Base-by-base conservation (phyloP, 2,888 invertebrate genomes). In the Ctena decussata region DNA sequence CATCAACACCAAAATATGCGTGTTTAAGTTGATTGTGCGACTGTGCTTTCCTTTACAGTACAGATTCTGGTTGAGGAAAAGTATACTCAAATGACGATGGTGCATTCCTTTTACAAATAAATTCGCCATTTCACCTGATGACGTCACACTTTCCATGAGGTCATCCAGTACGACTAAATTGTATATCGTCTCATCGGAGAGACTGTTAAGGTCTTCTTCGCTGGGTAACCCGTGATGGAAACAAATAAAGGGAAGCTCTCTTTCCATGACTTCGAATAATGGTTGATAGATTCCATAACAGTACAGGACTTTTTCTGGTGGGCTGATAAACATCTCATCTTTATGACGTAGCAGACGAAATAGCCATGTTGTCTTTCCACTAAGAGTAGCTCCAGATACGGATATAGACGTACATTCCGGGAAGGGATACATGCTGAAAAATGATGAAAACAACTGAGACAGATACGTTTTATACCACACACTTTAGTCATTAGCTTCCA, bases 251-350 rank as follows among this genome's bases (percentile, higher is more conserved):
- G 82, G 74, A 21, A 88, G 49, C 18, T 81, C 77, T 30, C 73
- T 71, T 46, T 85, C 82, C 80, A 87, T 85, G 6, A 21, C 44
- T 1, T 86, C 84, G 77, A 73, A 89, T 39, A 89, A 30, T 6
- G 60, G 73, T 86, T 89, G 89, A 44, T 83, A 82, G 15, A 86
- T 83, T 49, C 86, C 86, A 72, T 81, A 89, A 49, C 89, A 89
- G 69, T 89, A 89, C 57, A 86, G 41, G 8, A 89, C 82, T 74
- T 78, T 81, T 44, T 80, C 49, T 2, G 89, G 89, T 0, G 86
- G 86, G 6, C 30, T 49, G 27, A 21, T 30, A 78, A 81, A 86
- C 86, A 89, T 86, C 1, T 72, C 73, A 30, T 84, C 72, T 76
- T 84, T 82, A 30, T 86, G 75, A 27, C 69, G 77, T n/a, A 82